Base-by-base conservation (phyloP, 2,888 invertebrate genomes). In the Zhuqinia jingwanae region DNA sequence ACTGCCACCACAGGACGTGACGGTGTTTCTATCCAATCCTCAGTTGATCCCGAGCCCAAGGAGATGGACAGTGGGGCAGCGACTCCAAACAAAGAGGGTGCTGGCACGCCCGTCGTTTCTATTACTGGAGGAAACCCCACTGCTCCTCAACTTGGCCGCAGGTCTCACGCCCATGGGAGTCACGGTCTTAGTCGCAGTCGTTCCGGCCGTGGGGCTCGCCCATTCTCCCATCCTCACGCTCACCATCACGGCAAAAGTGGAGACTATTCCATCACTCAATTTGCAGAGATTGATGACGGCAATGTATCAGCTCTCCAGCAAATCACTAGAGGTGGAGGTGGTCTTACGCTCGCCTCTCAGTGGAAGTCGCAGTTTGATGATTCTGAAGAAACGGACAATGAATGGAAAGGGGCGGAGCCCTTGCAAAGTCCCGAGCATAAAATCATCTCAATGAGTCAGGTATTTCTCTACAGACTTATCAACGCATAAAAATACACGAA, bases 291-390 rank as follows among this genome's bases (percentile, higher is more conserved):
- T 92, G 98, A 98, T 92, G 98, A 98, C 92, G 97, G 97, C 90
- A 97, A 97, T 92, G 96, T 97, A 0, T 97, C 97, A 2, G 96
- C 96, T 0, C 92, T 96, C 89, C 97, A 97, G 92, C 97, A 97
- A 94, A 96, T 97, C 76, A 97, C 97, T 0, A 96, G 97, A 17
- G 97, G 97, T 0, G 97, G 97, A 0, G 91, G 90, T 15, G 92
- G 92, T 10, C 93, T 98, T 11, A 98, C 98, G 0, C 93, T 98
- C 17, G 98, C 97, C 0, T 98, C 98, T 20, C 96, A 96, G 91
- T 98, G 98, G 97, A 98, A 98, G 92, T 97, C 97, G 0, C 98
- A 98, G 92, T 98, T 98, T 92, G 89, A 98, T 91, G 98, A 98
- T 92, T 97, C 97, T 0, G 98, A 98, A 90, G 97, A 97, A 70